Conservation (phyloP, 2,113 vertebrate species). For the Tricholaema leucomelas region DNA sequence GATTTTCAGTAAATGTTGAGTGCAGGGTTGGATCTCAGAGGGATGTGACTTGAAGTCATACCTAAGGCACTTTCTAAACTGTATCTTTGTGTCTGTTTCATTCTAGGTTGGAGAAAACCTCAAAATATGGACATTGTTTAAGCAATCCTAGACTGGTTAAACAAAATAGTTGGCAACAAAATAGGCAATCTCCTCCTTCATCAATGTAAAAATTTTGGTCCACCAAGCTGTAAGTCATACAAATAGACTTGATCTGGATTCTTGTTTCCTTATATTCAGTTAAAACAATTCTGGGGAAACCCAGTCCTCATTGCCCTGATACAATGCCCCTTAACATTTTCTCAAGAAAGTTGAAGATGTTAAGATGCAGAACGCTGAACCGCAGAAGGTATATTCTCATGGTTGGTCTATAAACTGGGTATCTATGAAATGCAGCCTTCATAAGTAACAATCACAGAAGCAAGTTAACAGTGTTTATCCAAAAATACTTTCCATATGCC, state of each 20-base stretch:
- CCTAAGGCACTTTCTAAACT: background rate
- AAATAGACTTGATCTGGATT: background rate
- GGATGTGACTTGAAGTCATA: background rate
- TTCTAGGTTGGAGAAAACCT: background rate
- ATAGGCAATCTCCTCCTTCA: background rate
- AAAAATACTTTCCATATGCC: background rate
- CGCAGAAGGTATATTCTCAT: background rate
- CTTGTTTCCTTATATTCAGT: background rate
- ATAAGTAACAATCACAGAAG: background rate
- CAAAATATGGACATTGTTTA: background rate
- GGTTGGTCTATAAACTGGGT: background rate
- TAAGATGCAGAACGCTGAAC: background rate
- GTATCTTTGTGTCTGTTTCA: background rate
- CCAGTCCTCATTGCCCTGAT: background rate
- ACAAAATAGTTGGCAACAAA: background rate
- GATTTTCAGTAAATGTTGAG: background rate
- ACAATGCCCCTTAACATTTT: background rate
- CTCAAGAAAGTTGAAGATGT: background rate
- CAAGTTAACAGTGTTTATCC: background rate
- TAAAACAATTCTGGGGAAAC: accelerated
- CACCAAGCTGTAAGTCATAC: background rate
- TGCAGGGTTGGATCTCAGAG: background rate
- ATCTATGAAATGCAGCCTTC: background rate
- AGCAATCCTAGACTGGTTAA: background rate
- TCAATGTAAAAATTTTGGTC: background rate